These are phyloP conservation scores for Drosophila burlai DNA, from an alignment of 1,140 invertebrate genomes.

Conservation along the genomic window DNA sequence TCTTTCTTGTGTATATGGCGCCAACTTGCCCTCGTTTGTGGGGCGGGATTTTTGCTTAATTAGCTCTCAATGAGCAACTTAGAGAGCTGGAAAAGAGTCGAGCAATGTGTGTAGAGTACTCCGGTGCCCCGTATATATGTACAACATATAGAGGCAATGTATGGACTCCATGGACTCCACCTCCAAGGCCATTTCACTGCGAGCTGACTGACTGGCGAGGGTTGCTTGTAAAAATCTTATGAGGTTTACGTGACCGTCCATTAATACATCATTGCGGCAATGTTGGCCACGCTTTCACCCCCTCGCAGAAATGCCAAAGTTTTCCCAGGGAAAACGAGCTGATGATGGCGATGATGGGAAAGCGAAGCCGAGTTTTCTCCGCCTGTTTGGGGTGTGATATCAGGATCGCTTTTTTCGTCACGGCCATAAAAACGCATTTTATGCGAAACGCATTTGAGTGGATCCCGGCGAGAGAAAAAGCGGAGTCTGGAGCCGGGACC, in stretches of 20 bases:
- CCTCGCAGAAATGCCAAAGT: constrained; percentile 1
- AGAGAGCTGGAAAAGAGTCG: constrained; percentile 54
- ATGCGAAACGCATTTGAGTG: constrained; percentile 81
- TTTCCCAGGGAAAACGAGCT: constrained; percentile 39
- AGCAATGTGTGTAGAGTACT: constrained; percentile 35
- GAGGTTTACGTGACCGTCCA: constrained; percentile 74
- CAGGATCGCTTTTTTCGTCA: constrained; percentile 72
- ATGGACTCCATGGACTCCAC: constrained; percentile 25
- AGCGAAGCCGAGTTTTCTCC: constrained; percentile 24
- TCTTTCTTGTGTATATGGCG: constrained; percentile 62
- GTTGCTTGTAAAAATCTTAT: constrained; percentile 78
- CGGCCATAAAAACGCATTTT: constrained; percentile 82
- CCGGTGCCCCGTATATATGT: constrained; percentile 5
- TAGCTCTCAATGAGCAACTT: constrained; percentile 75
- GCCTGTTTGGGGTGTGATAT: constrained; percentile 36
- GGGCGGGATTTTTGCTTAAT: constrained; percentile 78
- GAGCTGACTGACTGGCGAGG: constrained; percentile 44
- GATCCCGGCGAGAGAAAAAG: constrained; percentile 39
- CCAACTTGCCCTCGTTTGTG: constrained; percentile 78
- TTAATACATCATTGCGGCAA: constrained; percentile 78
- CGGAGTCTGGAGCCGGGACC: constrained; percentile 42
- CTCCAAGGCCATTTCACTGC: constrained; percentile 40
- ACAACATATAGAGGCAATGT: neutral
- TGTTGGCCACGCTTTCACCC: constrained; percentile 36
- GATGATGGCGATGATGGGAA: constrained; percentile 45